Conservation (phyloP, 2,113 vertebrate species). For the Aegypius monachus region DNA sequence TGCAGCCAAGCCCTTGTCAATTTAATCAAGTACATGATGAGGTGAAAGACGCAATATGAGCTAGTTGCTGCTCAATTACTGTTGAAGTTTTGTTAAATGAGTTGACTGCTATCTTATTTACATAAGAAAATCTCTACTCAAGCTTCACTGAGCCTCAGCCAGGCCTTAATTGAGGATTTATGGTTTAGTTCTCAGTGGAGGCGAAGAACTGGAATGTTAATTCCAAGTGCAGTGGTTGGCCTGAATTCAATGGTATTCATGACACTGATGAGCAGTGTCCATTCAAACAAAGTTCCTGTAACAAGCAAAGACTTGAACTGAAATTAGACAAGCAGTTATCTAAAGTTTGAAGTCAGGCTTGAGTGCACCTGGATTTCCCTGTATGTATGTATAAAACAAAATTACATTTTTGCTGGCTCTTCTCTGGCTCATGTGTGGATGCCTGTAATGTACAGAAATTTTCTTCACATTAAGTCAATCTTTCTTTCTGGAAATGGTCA, state of each 20-base stretch:
- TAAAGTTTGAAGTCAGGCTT: not conserved
- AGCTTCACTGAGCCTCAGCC: constrained; percentile 6
- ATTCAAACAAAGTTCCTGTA: not conserved
- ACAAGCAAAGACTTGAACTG: not conserved
- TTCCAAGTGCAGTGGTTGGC: not conserved
- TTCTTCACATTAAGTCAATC: not conserved
- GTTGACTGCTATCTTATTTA: constrained; percentile 40
- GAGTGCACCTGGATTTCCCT: not conserved
- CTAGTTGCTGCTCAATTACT: constrained; percentile 16
- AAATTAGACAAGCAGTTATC: not conserved
- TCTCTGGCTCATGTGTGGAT: not conserved
- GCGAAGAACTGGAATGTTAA: not conserved
- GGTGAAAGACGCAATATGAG: not conserved
- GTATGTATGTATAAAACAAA: not conserved
- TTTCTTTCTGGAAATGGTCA: not conserved
- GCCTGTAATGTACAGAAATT: not conserved
- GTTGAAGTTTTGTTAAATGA: not conserved
- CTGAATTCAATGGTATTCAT: not conserved
- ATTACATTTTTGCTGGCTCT: not conserved
- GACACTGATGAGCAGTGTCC: not conserved
- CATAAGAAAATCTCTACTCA: constrained; percentile 25
- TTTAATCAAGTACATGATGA: constrained; percentile 14
- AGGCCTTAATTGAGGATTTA: constrained; percentile 54
- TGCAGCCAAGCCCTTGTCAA: not conserved
- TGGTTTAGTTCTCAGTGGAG: constrained; percentile 24